These are phyloP conservation scores for Dastarcus helophoroides DNA, from an alignment of 2,888 invertebrate species.

Conservation along the genomic window DNA sequence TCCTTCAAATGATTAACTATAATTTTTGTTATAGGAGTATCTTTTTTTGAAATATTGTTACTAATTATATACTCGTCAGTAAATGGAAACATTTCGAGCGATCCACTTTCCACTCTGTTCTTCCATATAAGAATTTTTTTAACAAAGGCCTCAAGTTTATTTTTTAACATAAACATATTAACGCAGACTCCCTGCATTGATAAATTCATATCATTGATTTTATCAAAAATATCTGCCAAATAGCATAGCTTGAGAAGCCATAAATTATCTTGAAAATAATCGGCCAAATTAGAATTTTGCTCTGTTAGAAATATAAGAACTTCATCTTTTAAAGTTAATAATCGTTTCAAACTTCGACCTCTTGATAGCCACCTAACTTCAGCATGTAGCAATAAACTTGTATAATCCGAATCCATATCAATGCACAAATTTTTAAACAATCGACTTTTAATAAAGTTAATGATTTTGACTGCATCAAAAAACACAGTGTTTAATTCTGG, in stretches of 20 bases:
- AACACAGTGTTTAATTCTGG: constrained; percentile 17
- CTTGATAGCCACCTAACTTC: constrained; percentile 19
- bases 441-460: constrained; percentile 17
- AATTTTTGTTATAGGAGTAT: too few relatives aligned
- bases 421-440: constrained; percentile 16
- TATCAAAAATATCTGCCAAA: constrained; percentile 8
- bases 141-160: constrained; percentile 4
- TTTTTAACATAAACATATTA: constrained; percentile 4
- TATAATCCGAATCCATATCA: constrained; percentile 16
- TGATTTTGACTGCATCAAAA: constrained; percentile 15
- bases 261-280: constrained; percentile 5
- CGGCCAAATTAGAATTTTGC: constrained; percentile 4
- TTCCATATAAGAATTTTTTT: constrained; percentile 4
- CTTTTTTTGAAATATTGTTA: too few relatives aligned
- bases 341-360: constrained; percentile 16
- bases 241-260: constrained; percentile 8
- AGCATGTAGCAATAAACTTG: constrained; percentile 18
- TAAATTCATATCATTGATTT: constrained; percentile 6
- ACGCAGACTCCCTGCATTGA: constrained; percentile 1
- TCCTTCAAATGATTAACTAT: too few relatives aligned
- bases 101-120: too few relatives aligned
- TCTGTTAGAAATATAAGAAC: constrained; percentile 17
- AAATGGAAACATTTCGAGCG: too few relatives aligned
- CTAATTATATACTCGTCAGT: too few relatives aligned
- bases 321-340: constrained; percentile 16